phyloP scores from a whole-genome alignment of 2,113 vertebrate genomes.

The Pterocles orientalis region DNA sequence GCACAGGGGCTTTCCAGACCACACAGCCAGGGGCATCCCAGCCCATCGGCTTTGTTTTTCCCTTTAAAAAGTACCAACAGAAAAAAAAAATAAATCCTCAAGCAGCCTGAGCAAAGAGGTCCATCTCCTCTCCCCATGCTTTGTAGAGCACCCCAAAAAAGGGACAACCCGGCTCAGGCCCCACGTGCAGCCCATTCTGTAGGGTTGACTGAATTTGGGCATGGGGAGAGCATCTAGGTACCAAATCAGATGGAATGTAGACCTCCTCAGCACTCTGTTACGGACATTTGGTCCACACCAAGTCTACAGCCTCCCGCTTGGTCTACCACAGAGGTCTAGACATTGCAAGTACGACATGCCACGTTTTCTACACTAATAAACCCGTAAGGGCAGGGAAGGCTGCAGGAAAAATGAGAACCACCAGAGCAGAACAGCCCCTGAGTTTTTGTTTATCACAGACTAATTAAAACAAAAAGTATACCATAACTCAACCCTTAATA shows the following conservation, averaged over 20 bases:
- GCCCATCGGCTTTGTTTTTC: background rate
- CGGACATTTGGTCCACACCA: background rate
- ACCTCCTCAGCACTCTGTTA: background rate
- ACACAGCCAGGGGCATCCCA: background rate
- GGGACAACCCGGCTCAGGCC: background rate
- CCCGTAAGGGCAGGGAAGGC: conserved; percentile 61
- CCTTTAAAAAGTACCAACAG: background rate
- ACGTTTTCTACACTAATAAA: conserved; percentile 72
- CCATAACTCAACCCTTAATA: conserved; percentile 74
- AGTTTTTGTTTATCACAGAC: conserved; percentile 74
- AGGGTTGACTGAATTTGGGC: background rate
- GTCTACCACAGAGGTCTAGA: conserved; percentile 29
- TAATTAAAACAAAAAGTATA: conserved; percentile 78
- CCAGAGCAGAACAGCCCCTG: conserved; percentile 71
- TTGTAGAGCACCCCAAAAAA: background rate
- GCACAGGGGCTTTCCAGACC: rapidly evolving
- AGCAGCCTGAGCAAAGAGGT: background rate
- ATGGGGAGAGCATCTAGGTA: background rate
- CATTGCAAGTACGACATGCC: background rate
- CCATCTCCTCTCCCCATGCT: background rate
- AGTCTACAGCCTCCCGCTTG: background rate
- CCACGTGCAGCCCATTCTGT: background rate
- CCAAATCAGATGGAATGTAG: background rate
- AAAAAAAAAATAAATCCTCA: background rate
- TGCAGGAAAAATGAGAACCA: conserved; percentile 73